Percentiles rank a stretch among this genome's conserved stretches.
These are phyloP conservation scores for Sarcophaga peregrina DNA, from an alignment of 1,140 invertebrate genomes.

Conservation along the genomic window DNA sequence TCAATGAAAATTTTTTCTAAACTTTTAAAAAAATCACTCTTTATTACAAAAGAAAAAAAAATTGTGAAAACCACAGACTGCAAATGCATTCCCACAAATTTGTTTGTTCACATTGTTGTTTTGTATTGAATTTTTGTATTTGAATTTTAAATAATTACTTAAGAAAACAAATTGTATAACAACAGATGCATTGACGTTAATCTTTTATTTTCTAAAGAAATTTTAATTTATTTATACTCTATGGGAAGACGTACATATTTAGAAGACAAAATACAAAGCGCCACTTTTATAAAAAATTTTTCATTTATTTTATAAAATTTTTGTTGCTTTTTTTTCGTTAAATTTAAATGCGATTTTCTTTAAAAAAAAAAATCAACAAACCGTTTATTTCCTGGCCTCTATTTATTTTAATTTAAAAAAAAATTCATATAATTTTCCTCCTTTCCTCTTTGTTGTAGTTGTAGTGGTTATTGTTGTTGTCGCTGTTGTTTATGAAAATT, in stretches of 20 bases:
- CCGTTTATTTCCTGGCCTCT: not conserved
- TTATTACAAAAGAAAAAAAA: too few relatives aligned
- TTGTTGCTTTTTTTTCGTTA: too few relatives aligned
- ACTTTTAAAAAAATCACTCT: too few relatives aligned
- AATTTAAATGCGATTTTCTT: not conserved
- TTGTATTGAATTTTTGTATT: not conserved
- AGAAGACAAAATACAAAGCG: not conserved
- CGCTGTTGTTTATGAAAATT: too few relatives aligned
- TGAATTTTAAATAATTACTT: conserved; percentile 15
- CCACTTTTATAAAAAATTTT: not conserved
- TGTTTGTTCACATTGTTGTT: too few relatives aligned
- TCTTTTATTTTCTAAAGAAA: conserved; percentile 6
- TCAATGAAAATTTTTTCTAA: too few relatives aligned
- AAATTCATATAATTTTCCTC: not conserved
- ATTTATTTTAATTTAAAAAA: not conserved
- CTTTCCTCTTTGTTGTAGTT: too few relatives aligned
- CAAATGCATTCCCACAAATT: too few relatives aligned
- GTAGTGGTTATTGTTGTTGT: too few relatives aligned
- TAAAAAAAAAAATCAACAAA: not conserved
- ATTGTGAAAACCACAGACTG: too few relatives aligned
- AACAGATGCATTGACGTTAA: not conserved
- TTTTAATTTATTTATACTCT: not conserved
- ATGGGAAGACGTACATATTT: not conserved
- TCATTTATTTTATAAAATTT: not conserved
- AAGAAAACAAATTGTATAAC: conserved; percentile 18